Conservation (phyloP, 2,797 vertebrate species). For the Sorex maritimensis region DNA sequence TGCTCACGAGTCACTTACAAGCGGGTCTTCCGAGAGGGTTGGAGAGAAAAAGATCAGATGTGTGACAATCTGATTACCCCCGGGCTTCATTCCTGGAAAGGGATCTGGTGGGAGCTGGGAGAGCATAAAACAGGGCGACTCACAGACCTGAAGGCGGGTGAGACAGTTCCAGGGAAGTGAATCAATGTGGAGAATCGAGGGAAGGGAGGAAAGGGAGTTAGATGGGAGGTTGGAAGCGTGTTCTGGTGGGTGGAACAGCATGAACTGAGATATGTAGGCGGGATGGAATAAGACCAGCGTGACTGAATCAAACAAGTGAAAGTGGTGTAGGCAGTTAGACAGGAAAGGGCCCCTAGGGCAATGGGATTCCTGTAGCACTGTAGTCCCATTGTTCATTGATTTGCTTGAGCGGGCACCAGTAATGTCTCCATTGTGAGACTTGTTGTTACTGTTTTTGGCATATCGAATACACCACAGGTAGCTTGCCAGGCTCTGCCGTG, state of each 20-base stretch:
- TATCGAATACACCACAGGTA: too few species aligned
- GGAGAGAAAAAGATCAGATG: neutral
- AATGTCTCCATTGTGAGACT: too few species aligned
- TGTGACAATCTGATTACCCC: too few species aligned
- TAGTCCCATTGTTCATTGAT: too few species aligned
- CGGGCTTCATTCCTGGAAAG: neutral
- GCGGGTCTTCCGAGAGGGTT: neutral
- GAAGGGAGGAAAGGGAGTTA: neutral
- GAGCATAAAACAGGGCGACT: neutral
- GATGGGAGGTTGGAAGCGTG: neutral
- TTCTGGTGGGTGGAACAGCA: neutral
- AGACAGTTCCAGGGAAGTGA: neutral
- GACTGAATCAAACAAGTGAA: neutral
- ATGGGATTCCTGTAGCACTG: too few species aligned
- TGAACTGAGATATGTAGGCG: neutral
- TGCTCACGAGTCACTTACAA: neutral
- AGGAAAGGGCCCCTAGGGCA: neutral
- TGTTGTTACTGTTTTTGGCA: too few species aligned
- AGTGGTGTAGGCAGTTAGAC: too few species aligned
- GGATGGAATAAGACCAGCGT: neutral
- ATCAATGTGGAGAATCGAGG: neutral
- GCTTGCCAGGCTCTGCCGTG: too few species aligned
- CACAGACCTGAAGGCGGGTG: neutral
- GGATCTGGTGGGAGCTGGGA: neutral
- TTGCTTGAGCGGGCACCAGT: too few species aligned